Evolutionary conservation across 2,888 invertebrate species (phyloP), one percentile per base, ranked within the genome.

Genomic region (Phlogophora meticulosa): DNA sequence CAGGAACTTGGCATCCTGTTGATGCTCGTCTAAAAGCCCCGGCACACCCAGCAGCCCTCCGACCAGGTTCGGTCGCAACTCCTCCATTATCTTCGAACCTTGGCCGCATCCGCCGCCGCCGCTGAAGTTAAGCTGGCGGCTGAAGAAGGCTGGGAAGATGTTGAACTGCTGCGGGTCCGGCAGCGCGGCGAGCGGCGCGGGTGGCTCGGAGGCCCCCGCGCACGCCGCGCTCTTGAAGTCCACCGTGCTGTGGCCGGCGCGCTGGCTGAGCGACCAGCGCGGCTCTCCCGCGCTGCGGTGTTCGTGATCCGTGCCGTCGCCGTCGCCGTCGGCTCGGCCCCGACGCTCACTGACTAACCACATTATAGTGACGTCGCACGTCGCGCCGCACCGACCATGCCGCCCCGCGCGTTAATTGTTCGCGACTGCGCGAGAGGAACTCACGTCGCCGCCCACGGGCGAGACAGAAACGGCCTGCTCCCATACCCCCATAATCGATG

Each of bases 121-220:
- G 56, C 97, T 97, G 93, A 98, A 98, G 93, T 98, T 98, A 84
- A 98, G 96, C 94, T 98, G 98, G 77, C 98, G 96, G 96, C 98
- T 98, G 93, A 98, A 98, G 91, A 98, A 98, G 72, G 98, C 98
- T 86, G 98, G 98, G 94, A 98, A 98, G 88, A 98, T 98, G 96
- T 98, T 98, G 96, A 98, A 98, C 95, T 98, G 98, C 91, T 98
- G 98, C 78, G 97, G 97, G 84, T 96, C 96, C 83, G 96, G 96
- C 86, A 96, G 96, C 86, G 95, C 96, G 88, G 96, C 94, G 85
- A 96, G 93, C 92, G 93, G 94, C 94, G 93, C 94, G 93, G 93
- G 94, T 80, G 92, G 93, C 91, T 94, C 94, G 48, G 86, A 90
- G 94, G 95, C 96, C 94, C 94, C 95, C 96, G 93, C 96, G 95